A percentile compares a stretch with the other conserved stretches of the same genome.
These are phyloP conservation scores for Sebastes goodei DNA, from an alignment of 2,797 vertebrate genomes.

Conservation along the genomic window DNA sequence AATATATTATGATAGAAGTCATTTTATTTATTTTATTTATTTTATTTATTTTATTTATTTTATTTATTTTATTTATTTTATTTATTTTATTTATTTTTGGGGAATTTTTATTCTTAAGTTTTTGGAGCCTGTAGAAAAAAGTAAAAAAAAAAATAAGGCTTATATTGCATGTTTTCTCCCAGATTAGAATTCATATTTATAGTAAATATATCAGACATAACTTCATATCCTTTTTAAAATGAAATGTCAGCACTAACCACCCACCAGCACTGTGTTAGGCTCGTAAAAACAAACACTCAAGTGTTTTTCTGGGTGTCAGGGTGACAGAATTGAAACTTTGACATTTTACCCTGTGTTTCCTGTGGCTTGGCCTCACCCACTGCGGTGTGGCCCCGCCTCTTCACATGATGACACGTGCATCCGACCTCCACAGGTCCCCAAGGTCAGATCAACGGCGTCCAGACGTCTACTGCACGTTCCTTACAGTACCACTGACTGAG, in stretches of 20 bases:
- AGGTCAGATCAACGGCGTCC: conserved; percentile 78
- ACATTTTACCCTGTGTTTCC: conserved; percentile 68
- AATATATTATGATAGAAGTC: not conserved
- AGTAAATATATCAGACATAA: not conserved
- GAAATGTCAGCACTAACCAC: conserved; percentile 11
- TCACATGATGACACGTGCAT: conserved; percentile 57
- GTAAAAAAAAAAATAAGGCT: not conserved
- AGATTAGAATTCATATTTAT: not conserved
- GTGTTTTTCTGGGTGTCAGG: conserved; percentile 4
- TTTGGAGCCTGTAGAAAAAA: not conserved
- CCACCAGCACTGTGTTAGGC: conserved; percentile 45
- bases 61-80: too few relatives aligned
- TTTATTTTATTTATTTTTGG: too few relatives aligned
- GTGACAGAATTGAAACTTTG: conserved; percentile 50
- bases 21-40: not conserved
- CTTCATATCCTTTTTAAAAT: not conserved
- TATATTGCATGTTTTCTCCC: not conserved
- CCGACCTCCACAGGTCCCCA: conserved; percentile 73
- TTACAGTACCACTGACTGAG: conserved; percentile 15
- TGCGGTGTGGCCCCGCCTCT: conserved; percentile 56
- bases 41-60: not conserved
- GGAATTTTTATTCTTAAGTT: not conserved
- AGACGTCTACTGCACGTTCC: conserved; percentile 60
- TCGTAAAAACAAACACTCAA: not conserved
- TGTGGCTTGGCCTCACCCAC: conserved; percentile 65